Evolutionary conservation across 2,888 invertebrate genomes (phyloP).

Genomic region (Nephrotoma guestfalica): DNA sequence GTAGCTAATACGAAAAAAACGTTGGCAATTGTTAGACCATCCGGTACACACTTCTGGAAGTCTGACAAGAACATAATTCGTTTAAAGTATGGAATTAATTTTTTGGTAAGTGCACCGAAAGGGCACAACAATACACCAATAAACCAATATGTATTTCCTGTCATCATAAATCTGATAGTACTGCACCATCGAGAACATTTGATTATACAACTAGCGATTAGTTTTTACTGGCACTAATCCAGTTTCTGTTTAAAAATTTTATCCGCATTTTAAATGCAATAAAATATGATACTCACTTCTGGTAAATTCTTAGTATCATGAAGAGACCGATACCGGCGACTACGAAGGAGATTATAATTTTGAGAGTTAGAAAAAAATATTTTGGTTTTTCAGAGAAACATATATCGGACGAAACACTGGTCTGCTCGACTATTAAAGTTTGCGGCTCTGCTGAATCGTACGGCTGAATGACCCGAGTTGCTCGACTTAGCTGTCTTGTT

Average conservation of each 20-base stretch:
- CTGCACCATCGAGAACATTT: too few species aligned
- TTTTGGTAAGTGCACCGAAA: too few species aligned
- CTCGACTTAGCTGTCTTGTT: not conserved
- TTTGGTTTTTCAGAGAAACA: not conserved
- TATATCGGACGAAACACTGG: not conserved
- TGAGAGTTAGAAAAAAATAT: not conserved
- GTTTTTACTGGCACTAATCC: not conserved
- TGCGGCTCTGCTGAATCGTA: not conserved
- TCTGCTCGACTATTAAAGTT: not conserved
- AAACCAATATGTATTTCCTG: too few species aligned
- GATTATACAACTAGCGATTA: too few species aligned
- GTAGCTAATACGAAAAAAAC: too few species aligned
- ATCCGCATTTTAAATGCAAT: not conserved
- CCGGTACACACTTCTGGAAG: too few species aligned
- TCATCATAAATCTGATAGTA: too few species aligned
- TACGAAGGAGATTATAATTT: not conserved
- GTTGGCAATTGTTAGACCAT: too few species aligned
- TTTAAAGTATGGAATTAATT: too few species aligned
- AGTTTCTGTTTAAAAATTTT: not conserved
- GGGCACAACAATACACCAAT: too few species aligned
- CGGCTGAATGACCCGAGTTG: not conserved
- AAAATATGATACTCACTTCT: not conserved
- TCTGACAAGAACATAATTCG: too few species aligned
- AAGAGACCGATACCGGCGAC: not conserved
- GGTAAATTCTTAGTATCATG: not conserved